These are phyloP conservation scores for Zygogramma bicolorata DNA, from an alignment of 2,888 invertebrate genomes.

Conservation along the genomic window DNA sequence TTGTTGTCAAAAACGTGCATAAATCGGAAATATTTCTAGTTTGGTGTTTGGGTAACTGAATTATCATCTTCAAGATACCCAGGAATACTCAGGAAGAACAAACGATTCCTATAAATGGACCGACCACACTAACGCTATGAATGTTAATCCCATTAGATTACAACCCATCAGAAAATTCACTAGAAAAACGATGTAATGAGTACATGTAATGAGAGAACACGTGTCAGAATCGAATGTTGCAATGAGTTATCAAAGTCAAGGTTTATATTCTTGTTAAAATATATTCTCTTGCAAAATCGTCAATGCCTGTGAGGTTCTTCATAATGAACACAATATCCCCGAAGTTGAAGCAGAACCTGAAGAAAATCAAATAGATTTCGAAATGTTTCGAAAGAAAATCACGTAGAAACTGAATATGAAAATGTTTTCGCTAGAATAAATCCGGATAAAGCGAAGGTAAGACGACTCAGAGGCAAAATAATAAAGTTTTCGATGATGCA, in stretches of 20 bases:
- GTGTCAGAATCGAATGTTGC: conserved; percentile 27
- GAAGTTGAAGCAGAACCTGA: not conserved
- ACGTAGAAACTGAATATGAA: not conserved
- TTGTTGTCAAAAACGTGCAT: too few relatives aligned
- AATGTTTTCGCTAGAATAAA: not conserved
- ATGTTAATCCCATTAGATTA: conserved; percentile 29
- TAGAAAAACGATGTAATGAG: conserved; percentile 26
- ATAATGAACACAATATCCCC: too few relatives aligned
- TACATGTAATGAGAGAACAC: conserved; percentile 16
- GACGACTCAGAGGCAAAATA: not conserved
- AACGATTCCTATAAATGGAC: too few relatives aligned
- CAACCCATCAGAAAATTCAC: conserved; percentile 7
- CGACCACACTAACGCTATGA: conserved; percentile 28
- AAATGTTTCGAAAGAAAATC: not conserved
- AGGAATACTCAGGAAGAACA: too few relatives aligned
- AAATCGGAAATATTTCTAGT: too few relatives aligned
- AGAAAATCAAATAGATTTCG: not conserved
- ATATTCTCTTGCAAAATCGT: too few relatives aligned
- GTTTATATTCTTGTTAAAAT: too few relatives aligned
- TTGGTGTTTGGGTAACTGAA: too few relatives aligned
- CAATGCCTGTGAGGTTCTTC: too few relatives aligned
- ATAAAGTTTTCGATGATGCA: too few relatives aligned
- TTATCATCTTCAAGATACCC: too few relatives aligned
- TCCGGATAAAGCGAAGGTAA: not conserved
- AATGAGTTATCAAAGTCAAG: too few relatives aligned